phyloP scores from a whole-genome alignment of 2,888 invertebrate genomes.

The Himalopsyche japonica region DNA sequence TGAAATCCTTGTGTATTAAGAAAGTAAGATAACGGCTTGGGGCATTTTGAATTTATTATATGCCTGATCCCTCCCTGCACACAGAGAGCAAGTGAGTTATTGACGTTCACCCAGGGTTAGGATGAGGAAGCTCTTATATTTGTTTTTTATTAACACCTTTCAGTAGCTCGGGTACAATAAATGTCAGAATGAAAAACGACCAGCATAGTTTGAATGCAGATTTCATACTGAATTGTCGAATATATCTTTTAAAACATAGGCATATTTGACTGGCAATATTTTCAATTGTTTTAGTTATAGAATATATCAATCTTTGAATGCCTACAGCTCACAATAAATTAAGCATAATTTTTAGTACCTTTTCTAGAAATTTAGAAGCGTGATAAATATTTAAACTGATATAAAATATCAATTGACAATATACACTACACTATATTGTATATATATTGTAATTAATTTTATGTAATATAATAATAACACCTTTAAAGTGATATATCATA shows the following conservation, averaged over 20 bases:
- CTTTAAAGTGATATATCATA: too few species aligned
- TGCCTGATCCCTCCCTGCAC: slow-evolving; percentile 14
- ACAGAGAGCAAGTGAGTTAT: slow-evolving; percentile 29
- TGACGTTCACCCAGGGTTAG: slow-evolving; percentile 31
- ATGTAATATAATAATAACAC: too few species aligned
- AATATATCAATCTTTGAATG: neutral
- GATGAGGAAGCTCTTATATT: slow-evolving; percentile 34
- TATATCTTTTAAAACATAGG: slow-evolving; percentile 35
- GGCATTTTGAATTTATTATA: slow-evolving; percentile 32
- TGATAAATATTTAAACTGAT: too few species aligned
- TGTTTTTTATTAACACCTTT: slow-evolving; percentile 41
- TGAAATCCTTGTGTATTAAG: slow-evolving; percentile 11
- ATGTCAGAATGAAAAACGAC: slow-evolving; percentile 39
- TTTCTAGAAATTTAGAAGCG: too few species aligned
- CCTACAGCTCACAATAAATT: too few species aligned
- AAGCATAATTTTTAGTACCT: too few species aligned
- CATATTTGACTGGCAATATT: slow-evolving; percentile 7
- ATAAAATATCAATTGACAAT: too few species aligned
- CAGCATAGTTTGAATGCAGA: slow-evolving; percentile 37
- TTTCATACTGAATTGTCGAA: slow-evolving; percentile 33
- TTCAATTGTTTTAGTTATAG: neutral
- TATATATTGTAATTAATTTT: too few species aligned
- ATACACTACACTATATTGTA: too few species aligned
- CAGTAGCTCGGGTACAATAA: slow-evolving; percentile 38
- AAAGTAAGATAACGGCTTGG: slow-evolving; percentile 24